phyloP scores from a whole-genome alignment of 1,140 invertebrate species.

The Magallana ariakensis region DNA sequence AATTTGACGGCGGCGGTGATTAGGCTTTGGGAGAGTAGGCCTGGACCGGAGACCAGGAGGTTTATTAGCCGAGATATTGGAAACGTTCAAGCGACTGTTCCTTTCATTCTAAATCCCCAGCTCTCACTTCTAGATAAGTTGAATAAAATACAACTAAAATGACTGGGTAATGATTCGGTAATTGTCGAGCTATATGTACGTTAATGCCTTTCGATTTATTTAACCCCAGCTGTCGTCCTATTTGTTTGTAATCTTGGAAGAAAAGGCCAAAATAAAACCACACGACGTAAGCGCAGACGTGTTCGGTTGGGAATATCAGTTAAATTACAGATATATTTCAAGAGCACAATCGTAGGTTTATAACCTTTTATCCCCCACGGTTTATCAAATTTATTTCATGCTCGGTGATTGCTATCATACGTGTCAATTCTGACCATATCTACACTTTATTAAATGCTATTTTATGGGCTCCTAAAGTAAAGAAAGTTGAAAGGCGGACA shows the following conservation, averaged over 20 bases:
- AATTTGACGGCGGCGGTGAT: conserved; percentile 14
- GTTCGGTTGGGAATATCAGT: conserved; percentile 21
- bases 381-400: conserved; percentile 35
- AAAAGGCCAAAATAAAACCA: conserved; percentile 15
- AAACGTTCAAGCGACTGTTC: conserved; percentile 17
- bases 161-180: conserved; percentile 15
- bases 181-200: conserved; percentile 18
- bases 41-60: neutral
- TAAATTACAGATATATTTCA: conserved; percentile 30
- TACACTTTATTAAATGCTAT: conserved; percentile 17
- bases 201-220: conserved; percentile 32
- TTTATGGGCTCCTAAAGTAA: neutral
- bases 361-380: conserved; percentile 21
- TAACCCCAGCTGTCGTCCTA: conserved; percentile 28
- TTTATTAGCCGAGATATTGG: conserved; percentile 32
- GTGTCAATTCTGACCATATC: conserved; percentile 13
- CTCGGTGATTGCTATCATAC: conserved; percentile 17
- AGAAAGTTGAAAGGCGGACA: neutral
- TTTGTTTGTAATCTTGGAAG: conserved; percentile 4
- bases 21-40: neutral
- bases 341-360: conserved; percentile 15
- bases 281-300: conserved; percentile 21
- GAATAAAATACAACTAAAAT: conserved; percentile 33
- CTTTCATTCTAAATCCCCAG: conserved; percentile 28
- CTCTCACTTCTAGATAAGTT: conserved; percentile 34